phyloP scores from a whole-genome alignment of 2,113 vertebrate species.

The Potamarius usumacintae region DNA sequence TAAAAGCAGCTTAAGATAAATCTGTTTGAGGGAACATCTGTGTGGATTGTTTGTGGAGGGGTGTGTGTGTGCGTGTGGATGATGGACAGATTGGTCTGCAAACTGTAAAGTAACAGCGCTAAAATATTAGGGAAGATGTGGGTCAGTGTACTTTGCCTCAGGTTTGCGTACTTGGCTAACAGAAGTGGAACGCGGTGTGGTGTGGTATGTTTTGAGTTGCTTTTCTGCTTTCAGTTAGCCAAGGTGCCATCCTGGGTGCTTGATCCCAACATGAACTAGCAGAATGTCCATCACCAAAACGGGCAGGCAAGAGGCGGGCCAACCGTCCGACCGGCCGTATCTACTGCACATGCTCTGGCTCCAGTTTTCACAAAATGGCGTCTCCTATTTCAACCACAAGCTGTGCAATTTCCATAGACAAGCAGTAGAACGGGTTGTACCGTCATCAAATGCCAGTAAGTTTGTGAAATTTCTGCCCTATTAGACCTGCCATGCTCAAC shows the following conservation, averaged over 20 bases:
- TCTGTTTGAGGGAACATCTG: neutral
- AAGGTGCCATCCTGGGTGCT: neutral
- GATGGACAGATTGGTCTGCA: neutral
- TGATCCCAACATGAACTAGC: neutral
- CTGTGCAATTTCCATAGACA: neutral
- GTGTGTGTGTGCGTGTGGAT: neutral
- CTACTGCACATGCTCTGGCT: neutral
- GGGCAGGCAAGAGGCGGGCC: too few relatives aligned
- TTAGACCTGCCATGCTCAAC: neutral
- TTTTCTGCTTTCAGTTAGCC: neutral
- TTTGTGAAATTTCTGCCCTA: neutral
- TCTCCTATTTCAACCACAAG: neutral
- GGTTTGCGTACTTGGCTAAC: neutral
- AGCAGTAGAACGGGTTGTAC: neutral
- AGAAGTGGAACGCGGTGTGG: neutral
- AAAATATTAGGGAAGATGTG: conserved; percentile 35
- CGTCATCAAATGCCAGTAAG: neutral
- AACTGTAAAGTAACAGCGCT: conserved; percentile 63
- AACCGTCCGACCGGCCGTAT: neutral
- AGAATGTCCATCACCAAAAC: neutral
- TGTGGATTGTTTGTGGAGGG: neutral
- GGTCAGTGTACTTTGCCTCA: neutral
- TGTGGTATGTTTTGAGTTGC: neutral
- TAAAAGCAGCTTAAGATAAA: too few relatives aligned
- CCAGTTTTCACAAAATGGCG: neutral